Conservation (phyloP, 2,113 vertebrate species). For the human (Homo sapiens) region DNA sequence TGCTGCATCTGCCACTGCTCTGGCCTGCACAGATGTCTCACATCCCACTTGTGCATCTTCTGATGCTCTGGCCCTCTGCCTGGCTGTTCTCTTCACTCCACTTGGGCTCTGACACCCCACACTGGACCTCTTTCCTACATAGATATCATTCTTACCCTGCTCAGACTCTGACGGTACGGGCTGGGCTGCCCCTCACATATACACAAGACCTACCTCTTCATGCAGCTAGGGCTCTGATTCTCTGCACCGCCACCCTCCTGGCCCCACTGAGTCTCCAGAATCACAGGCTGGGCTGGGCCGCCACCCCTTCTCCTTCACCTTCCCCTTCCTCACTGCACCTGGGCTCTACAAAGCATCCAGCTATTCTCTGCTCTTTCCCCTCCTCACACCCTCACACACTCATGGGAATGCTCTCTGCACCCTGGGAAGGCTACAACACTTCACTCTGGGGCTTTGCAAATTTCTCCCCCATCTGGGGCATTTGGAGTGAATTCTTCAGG, state of each 20-base stretch:
- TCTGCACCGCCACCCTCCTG: background rate
- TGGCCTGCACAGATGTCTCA: background rate
- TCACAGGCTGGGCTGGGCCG: background rate
- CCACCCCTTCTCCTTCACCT: background rate
- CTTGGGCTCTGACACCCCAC: too few species aligned
- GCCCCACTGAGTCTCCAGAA: background rate
- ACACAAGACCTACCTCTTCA: background rate
- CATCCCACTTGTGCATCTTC: background rate
- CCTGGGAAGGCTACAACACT: background rate
- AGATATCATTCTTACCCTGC: background rate
- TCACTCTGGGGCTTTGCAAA: background rate
- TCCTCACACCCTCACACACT: accelerated
- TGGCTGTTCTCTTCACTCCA: background rate
- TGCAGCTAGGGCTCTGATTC: background rate
- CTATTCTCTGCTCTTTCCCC: background rate
- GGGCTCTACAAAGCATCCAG: background rate
- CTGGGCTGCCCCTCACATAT: background rate
- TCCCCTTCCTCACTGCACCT: background rate
- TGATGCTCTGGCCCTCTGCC: background rate
- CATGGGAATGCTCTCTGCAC: background rate
- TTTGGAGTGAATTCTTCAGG: background rate
- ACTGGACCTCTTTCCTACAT: background rate
- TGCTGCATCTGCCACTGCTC: background rate
- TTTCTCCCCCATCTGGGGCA: background rate
- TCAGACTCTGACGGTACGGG: background rate